A percentile compares a stretch with the other conserved stretches of the same genome.
Evolutionary conservation across 2,113 vertebrate genomes (phyloP).

Genomic region (Salvelinus fontinalis): DNA sequence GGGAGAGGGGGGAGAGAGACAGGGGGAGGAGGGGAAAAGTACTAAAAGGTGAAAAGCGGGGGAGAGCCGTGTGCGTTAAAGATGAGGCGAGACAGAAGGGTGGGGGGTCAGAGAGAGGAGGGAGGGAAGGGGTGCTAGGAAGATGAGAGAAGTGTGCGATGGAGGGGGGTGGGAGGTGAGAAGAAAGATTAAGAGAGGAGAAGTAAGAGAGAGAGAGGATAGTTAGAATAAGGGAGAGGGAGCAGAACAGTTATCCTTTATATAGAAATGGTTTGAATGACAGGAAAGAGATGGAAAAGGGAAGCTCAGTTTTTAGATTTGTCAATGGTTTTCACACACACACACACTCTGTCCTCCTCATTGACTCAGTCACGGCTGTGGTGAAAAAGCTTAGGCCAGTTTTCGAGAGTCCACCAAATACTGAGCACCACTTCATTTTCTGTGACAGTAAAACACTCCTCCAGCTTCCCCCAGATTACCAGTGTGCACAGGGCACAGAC

Average conservation of each 20-base stretch:
- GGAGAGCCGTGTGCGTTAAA: neutral
- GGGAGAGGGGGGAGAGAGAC: neutral
- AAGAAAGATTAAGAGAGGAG: neutral
- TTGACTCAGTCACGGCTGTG: too few relatives aligned
- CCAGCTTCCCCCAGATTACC: constrained; percentile 21
- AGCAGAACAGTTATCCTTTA: neutral
- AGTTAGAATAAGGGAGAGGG: neutral
- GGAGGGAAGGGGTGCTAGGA: neutral
- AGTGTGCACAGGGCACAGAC: constrained; percentile 52
- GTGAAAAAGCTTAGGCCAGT: too few relatives aligned
- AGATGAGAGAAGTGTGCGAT: neutral
- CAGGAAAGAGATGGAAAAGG: neutral
- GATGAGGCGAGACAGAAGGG: neutral
- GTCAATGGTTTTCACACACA: too few relatives aligned
- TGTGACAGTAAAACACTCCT: neutral
- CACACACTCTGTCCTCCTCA: neutral
- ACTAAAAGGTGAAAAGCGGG: constrained; percentile 30
- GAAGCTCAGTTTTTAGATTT: neutral
- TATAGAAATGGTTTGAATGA: neutral
- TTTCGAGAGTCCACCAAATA: neutral
- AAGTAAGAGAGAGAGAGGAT: neutral
- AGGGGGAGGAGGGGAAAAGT: neutral
- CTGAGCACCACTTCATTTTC: too few relatives aligned
- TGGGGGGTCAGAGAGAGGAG: neutral
- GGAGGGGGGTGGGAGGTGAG: neutral